Base-by-base conservation (phyloP, 2,113 vertebrate species). In the Turnix velox region DNA sequence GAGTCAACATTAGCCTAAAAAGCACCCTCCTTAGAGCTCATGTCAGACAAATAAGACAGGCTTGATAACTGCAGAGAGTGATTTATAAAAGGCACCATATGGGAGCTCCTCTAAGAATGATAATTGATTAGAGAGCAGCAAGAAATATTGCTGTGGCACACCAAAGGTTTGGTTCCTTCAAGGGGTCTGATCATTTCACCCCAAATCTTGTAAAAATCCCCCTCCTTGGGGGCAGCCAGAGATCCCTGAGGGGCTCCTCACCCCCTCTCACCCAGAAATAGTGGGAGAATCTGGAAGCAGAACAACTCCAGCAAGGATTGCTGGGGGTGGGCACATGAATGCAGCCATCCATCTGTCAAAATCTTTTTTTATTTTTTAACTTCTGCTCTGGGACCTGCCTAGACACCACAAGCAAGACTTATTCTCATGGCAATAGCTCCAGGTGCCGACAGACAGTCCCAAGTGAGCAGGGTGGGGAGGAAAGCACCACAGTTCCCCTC, bases 21-120 rank as follows among this genome's bases (percentile, higher is more conserved):
- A 1, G 18, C 48, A 35, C 57, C 84, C 89, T 92, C 84, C 87
- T 90, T 66, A 19, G 3, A 91, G 91, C 94, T 95, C 68, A 4
- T 91, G 94, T 92, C 96, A 95, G 79, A 88, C 93, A 94, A 82
- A 80, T 27, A 75, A 83, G 95, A 87, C 92, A 95, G 91, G 40
- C 79, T 97, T 63, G 93, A 78, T 89, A 91, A 93, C 55, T 61
- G 89, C 78, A 78, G 91, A 86, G 92, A 66, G 87, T 74, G 79
- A 93, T 95, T 96, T 95, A 93, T 91, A 88, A 93, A 93, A 93
- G 91, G 84, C 82, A 35, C 95, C 95, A 95, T 88, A 94, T 96
- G 96, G 92, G 95, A 91, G 82, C 94, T 93, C 86, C 93, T 91
- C 94, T 93, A 27, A 92, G 91, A 65, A 78, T 55, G 58, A 75